phyloP scores from a whole-genome alignment of 2,797 vertebrate genomes.

The Sandelia bainsii region DNA sequence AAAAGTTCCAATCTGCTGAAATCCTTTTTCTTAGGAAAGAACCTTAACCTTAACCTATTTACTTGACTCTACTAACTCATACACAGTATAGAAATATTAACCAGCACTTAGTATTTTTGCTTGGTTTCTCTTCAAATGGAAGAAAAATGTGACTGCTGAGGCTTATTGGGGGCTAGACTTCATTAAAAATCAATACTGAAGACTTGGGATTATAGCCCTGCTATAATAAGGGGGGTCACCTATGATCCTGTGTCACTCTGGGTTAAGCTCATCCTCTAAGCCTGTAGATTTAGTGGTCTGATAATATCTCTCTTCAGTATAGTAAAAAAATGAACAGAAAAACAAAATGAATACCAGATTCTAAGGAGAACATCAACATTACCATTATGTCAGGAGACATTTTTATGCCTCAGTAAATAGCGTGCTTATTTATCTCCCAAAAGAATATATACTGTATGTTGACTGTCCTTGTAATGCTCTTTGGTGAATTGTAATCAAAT shows the following conservation, averaged over 20 bases:
- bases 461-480: slow-evolving; percentile 19
- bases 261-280: slow-evolving; percentile 58
- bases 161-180: slow-evolving; percentile 41
- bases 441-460: neutral
- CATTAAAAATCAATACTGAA: slow-evolving; percentile 65
- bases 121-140: slow-evolving; percentile 8
- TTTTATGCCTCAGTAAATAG: neutral
- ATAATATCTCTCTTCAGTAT: slow-evolving; percentile 34
- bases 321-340: slow-evolving; percentile 11
- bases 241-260: slow-evolving; percentile 53
- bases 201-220: slow-evolving; percentile 49
- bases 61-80: slow-evolving; percentile 32
- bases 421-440: slow-evolving; percentile 1
- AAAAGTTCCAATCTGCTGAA: slow-evolving; percentile 43
- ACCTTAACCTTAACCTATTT: slow-evolving; percentile 26
- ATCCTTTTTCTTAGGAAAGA: slow-evolving; percentile 24
- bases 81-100: slow-evolving; percentile 47
- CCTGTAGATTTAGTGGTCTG: slow-evolving; percentile 19
- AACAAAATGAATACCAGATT: neutral
- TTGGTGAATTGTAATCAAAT: slow-evolving; percentile 49
- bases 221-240: slow-evolving; percentile 44
- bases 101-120: slow-evolving; percentile 24
- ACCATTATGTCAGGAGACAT: neutral
- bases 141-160: slow-evolving; percentile 13
- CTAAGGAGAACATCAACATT: neutral